Conservation (phyloP, 53 echinoderm and acorn worm species). For the Zoroaster sp. region DNA sequence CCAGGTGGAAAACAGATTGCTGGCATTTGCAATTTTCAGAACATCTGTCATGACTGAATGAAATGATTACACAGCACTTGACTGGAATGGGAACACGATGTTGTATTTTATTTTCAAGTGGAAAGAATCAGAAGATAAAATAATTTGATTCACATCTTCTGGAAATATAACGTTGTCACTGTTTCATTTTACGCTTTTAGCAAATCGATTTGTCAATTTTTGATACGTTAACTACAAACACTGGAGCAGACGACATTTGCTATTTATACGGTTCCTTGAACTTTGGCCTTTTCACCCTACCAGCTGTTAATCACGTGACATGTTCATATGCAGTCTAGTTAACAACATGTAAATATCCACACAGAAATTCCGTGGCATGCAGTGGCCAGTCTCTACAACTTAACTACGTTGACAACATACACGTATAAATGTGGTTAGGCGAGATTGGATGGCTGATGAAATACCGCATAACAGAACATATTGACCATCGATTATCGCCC, state of each 20-base stretch:
- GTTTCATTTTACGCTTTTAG: too few species aligned
- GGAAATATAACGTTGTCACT: too few species aligned
- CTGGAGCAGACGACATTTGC: slow-evolving; percentile 25
- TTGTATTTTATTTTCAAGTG: too few species aligned
- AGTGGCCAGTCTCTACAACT: too few species aligned
- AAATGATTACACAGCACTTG: too few species aligned
- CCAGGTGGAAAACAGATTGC: too few species aligned
- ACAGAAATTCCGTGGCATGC: slow-evolving; percentile 29
- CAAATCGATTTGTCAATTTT: too few species aligned
- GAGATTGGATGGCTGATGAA: slow-evolving; percentile 22
- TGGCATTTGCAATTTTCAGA: too few species aligned
- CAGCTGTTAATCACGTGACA: slow-evolving; percentile 68
- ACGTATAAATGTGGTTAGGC: neutral
- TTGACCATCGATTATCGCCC: neutral
- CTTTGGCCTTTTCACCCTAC: slow-evolving; percentile 52
- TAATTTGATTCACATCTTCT: too few species aligned
- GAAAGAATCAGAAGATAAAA: too few species aligned
- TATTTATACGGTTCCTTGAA: slow-evolving; percentile 32
- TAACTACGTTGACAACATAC: slow-evolving; percentile 39
- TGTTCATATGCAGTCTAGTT: slow-evolving; percentile 9
- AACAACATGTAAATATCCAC: slow-evolving; percentile 23
- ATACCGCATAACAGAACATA: neutral
- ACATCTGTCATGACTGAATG: too few species aligned
- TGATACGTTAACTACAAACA: neutral
- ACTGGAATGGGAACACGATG: too few species aligned